Evolutionary conservation across 53 echinoderm and acorn worm species (phyloP).

Genomic region (Holothuria scabra): DNA sequence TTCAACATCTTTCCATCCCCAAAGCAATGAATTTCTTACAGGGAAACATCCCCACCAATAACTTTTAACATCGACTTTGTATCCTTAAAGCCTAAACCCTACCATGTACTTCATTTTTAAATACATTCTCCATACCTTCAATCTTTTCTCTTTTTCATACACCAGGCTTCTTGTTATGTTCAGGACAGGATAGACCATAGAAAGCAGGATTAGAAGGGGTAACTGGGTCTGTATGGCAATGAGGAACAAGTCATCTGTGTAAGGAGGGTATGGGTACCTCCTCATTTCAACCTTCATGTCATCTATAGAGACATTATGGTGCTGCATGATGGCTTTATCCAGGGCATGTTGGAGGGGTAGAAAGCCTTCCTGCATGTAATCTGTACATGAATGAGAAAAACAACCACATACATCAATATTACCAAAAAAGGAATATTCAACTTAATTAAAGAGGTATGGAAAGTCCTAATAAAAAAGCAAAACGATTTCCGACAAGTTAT

Average conservation of each 20-base stretch:
- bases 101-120: too few relatives aligned
- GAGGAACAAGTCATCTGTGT: conserved; percentile 83
- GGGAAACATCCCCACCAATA: too few relatives aligned
- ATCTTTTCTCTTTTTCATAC: conserved; percentile 80
- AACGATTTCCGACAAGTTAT: too few relatives aligned
- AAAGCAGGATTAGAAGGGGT: conserved; percentile 80
- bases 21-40: too few relatives aligned
- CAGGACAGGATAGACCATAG: conserved; percentile 82
- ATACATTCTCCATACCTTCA: conserved; percentile 67
- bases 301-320: conserved; percentile 50
- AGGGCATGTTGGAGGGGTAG: conserved; percentile 86
- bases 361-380: conserved; percentile 93
- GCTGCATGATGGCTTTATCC: conserved; percentile 87
- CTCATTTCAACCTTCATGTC: conserved; percentile 69
- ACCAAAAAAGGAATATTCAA: too few relatives aligned
- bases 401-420: too few relatives aligned
- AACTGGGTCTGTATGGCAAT: conserved; percentile 87
- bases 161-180: conserved; percentile 86
- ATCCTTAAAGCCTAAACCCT: not conserved
- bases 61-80: too few relatives aligned
- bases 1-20: too few relatives aligned
- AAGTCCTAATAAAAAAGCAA: too few relatives aligned
- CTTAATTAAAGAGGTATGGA: too few relatives aligned
- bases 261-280: conserved; percentile 94
- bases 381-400: conserved; percentile 34